Evolutionary conservation across 1,140 invertebrate genomes (phyloP), one percentile per base, ranked within the genome.

Genomic region (Cheumatopsyche charites): DNA sequence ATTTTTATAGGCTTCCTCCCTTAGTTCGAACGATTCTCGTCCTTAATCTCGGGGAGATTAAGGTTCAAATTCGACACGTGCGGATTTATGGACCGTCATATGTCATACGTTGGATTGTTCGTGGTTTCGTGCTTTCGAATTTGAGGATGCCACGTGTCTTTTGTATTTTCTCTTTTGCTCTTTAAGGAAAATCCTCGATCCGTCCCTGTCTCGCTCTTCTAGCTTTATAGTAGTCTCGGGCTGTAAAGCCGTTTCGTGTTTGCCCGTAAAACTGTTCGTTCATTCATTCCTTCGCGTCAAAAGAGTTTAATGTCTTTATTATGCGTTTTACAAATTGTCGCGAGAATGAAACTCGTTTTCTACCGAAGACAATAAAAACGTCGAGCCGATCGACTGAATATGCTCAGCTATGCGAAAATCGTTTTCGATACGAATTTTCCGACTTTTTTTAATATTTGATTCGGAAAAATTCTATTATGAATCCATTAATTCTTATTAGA

Each of bases 1-100:
- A 75, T 75, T 75, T 75, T 75, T 75, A 72, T 72, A 65, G 67
- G 12, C 70, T n/a, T 65, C 70, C 21, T 9, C 21, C 4, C 2
- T 6, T 1, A 1, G 1, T 6, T 13, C 43, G 23, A 9, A 13
- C 42, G 42, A 66, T n/a, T 43, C 4, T 66, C 42, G 13, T 15
- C 63, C 21, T 4, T 66, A 45, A 5, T 7, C 17, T 0, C 43
- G 1, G 4, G 11, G n/a, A 11, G 21, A 45, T n/a, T 26, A 68
- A 36, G 25, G 47, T 5, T 55, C 47, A 15, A 23, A 26, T 1
- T 55, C 23, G 66, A 52, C 55, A 45, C 45, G 45, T 55, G 17
- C 36, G 45, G 45, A 67, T 67, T 67, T 67, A 43, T 67, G 15
- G 29, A 42, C 58, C 52, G 52, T 45, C 19, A 25, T 23, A 45